Evolutionary conservation across 2,888 invertebrate species (phyloP).

Genomic region (Timema podura): DNA sequence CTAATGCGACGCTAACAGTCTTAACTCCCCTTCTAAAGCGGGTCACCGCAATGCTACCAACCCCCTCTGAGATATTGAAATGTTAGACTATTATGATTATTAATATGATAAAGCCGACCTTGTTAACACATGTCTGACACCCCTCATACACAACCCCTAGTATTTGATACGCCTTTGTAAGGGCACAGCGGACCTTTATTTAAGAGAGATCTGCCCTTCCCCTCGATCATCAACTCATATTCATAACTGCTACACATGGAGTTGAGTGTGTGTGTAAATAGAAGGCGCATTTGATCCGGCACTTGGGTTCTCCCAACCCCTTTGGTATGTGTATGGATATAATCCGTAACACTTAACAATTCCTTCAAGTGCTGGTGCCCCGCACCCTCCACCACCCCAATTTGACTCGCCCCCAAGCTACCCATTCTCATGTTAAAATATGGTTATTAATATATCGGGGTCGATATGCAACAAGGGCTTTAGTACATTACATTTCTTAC

Average conservation of each 20-base stretch:
- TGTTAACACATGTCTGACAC: conserved; percentile 13
- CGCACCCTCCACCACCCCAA: conserved; percentile 39
- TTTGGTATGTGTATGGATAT: conserved; percentile 5
- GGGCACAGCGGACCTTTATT: neutral
- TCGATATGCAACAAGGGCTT: too few relatives aligned
- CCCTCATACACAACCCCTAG: neutral
- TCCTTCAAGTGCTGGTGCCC: conserved; percentile 32
- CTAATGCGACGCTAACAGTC: conserved; percentile 13
- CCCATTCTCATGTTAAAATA: conserved; percentile 27
- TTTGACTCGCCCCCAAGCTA: conserved; percentile 6
- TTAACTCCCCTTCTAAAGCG: neutral
- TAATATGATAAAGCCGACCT: conserved; percentile 6
- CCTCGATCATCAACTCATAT: conserved; percentile 12
- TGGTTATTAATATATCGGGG: conserved; percentile 25
- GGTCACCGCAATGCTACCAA: neutral
- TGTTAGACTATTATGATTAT: conserved; percentile 16
- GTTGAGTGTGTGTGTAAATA: neutral
- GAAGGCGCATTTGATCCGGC: conserved; percentile 14
- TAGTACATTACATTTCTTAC: too few relatives aligned
- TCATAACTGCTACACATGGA: conserved; percentile 14
- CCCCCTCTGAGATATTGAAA: conserved; percentile 14
- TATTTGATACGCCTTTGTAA: too few relatives aligned
- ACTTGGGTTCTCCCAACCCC: neutral
- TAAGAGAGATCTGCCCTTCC: conserved; percentile 8
- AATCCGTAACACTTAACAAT: conserved; percentile 12